Percentiles rank a stretch among this genome's conserved stretches.
phyloP scores from a whole-genome alignment of 1,140 invertebrate genomes.

The Drosophila tropicalis region DNA sequence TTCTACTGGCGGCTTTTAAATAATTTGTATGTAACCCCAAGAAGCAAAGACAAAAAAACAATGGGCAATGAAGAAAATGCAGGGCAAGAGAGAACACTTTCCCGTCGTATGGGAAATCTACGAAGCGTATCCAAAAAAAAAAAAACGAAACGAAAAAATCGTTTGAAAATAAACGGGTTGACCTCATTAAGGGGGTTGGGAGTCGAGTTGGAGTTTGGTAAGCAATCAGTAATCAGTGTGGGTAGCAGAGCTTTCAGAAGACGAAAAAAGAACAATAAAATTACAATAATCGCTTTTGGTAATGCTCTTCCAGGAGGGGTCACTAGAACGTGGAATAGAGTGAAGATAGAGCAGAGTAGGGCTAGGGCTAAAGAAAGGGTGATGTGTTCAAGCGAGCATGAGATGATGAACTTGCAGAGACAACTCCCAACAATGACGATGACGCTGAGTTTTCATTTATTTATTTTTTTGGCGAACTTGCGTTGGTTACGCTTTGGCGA shows the following conservation, averaged over 20 bases:
- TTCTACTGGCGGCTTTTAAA: not conserved
- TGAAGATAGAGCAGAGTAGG: not conserved
- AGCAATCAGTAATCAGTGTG: constrained; percentile 54
- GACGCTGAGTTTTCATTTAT: constrained; percentile 23
- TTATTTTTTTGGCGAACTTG: constrained; percentile 44
- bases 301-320: constrained; percentile 34
- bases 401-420: constrained; percentile 70
- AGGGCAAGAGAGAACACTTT: constrained; percentile 63
- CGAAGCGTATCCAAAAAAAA: constrained; percentile 59
- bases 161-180: constrained; percentile 54
- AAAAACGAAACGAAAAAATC: not conserved
- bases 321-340: constrained; percentile 2
- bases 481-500: constrained; percentile 68
- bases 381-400: constrained; percentile 68
- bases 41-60: constrained; percentile 21
- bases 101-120: constrained; percentile 52
- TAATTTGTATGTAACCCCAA: constrained; percentile 4
- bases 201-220: not conserved
- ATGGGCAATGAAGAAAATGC: constrained; percentile 32
- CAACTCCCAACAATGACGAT: constrained; percentile 37
- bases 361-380: not conserved
- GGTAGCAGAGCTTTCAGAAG: constrained; percentile 38
- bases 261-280: constrained; percentile 68
- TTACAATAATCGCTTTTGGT: constrained; percentile 76
- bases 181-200: constrained; percentile 61